Evolutionary conservation across 1,140 invertebrate genomes (phyloP), one percentile per base, ranked within the genome.

Genomic region (Lepidostoma basale): DNA sequence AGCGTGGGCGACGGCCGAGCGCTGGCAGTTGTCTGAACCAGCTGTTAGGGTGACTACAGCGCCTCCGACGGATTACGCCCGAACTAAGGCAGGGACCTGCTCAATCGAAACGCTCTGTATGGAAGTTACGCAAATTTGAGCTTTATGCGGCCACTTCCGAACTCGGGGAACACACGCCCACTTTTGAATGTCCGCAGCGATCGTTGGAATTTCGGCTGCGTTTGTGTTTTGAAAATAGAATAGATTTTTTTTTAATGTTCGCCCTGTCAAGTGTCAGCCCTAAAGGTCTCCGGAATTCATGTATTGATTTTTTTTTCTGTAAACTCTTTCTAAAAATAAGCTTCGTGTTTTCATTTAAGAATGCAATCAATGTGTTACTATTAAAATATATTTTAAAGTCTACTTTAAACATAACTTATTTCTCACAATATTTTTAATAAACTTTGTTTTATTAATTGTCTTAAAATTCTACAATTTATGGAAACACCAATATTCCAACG

Each of bases 21-120:
- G 62, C 62, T 42, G 39, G 62, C 42, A 33, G 62, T 30, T 65
- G 16, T 65, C 62, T 65, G 62, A 65, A 45, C 62, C 62, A 65
- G 62, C 62, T 65, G 62, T 44, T 65, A 23, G 8, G 45, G 28
- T 47, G 45, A 65, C 60, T 4, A 5, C 20, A 25, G 62, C 62
- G 62, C 45, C 44, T 30, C 60, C 49, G 40, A 1, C 60, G 60
- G 60, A 26, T 14, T 9, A 30, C 30, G 36, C 42, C 16, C 25
- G 28, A 63, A 63, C 60, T 63, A 47, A 5, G 3, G n/a, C 10
- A 9, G 28, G 60, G 44, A 63, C 44, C 60, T 20, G 60, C 42
- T 30, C 42, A 63, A 63, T 63, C 60, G 60, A 63, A 63, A 62
- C 28, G 36, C 59, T 63, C 26, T 30, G 33, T 49, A 47, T 47